Base-by-base conservation (phyloP, 2,888 invertebrate genomes). In the Yponomeuta plumbellus region DNA sequence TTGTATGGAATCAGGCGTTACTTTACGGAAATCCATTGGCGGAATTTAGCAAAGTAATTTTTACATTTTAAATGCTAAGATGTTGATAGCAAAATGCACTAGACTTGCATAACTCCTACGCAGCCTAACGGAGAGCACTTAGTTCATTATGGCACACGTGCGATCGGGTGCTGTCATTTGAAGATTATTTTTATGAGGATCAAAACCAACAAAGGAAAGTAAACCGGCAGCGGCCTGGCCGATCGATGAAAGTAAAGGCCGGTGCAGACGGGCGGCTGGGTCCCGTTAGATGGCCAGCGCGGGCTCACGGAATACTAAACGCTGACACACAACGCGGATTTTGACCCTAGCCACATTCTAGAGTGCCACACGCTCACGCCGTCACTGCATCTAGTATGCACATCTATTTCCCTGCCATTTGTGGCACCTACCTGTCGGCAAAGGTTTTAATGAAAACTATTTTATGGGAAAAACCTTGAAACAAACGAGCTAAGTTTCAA, bases 191-290 rank as follows among this genome's bases (percentile, higher is more conserved):
- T 65, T 65, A 23, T 57, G 66, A 61, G 61, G n/a, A 71, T 72
- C 72, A 76, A 80, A 84, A 79, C 80, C 86, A 86, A 89, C 90
- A 90, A 89, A 89, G 88, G 89, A 90, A 90, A 91, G 90, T 89
- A 88, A 89, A 86, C 88, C 88, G 78, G 76, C 75, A 84, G 81
- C 82, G 85, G 85, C 40, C 21, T 78, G 84, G 80, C 79, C 84
- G 87, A 88, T 90, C 89, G 91, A 90, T 88, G 90, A 90, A 90
- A 90, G 90, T 91, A 90, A 90, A 90, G 89, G 86, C 88, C 84
- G 76, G 84, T 80, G 84, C 81, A 86, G 87, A 86, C 85, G 82
- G 73, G 63, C 62, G 79, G 78, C 74, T 39, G 76, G 78, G 85
- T 89, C 86, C 90, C 89, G 90, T 88, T 91, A 90, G 80, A 78